Conservation (phyloP, 2,888 invertebrate species). For the Zelleria hepariella region DNA sequence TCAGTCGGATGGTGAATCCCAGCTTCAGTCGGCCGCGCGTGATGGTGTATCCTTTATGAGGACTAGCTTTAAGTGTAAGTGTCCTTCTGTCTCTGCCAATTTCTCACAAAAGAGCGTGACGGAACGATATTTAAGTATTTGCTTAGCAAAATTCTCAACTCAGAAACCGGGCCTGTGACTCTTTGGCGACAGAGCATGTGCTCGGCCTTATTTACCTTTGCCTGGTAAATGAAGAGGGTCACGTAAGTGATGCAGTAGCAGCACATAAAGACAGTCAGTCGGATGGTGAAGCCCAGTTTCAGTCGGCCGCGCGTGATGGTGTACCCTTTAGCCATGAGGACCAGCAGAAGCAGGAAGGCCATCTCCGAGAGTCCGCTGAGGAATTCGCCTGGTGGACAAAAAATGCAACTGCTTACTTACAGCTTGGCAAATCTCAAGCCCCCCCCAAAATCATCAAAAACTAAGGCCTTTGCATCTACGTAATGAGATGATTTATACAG, state of each 20-base stretch:
- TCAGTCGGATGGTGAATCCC: conserved; percentile 81
- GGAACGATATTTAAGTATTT: no score
- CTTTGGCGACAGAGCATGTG: no score
- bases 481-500: no score
- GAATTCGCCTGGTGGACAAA: conserved; percentile 74
- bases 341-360: conserved; percentile 81
- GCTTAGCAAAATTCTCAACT: no score
- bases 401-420: neutral
- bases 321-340: conserved; percentile 90
- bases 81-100: no score
- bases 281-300: conserved; percentile 79
- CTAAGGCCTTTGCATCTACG: no score
- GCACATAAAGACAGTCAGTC: conserved; percentile 85
- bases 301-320: conserved; percentile 90
- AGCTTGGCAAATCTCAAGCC: neutral
- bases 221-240: conserved; percentile 84
- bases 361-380: conserved; percentile 81
- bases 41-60: conserved; percentile 94
- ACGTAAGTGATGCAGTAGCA: conserved; percentile 81
- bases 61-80: no score
- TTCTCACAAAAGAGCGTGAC: no score
- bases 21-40: conserved; percentile 85
- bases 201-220: conserved; percentile 73
- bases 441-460: no score
- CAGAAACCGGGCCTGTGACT: no score